These are phyloP conservation scores for Paracyclopina nana DNA, from an alignment of 1,140 invertebrate genomes.

Conservation along the genomic window DNA sequence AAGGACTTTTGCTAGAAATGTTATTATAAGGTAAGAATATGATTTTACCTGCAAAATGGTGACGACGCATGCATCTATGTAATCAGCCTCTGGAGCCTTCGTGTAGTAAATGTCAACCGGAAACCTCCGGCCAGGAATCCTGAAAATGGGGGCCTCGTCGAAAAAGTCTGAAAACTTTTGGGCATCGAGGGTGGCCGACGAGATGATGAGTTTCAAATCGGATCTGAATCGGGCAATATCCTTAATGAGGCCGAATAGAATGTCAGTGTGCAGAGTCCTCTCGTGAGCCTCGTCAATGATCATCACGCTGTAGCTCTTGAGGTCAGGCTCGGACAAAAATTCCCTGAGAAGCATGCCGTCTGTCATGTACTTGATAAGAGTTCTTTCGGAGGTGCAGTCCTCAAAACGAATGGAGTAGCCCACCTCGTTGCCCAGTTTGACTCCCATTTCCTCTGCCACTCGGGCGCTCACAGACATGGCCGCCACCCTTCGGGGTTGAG, in stretches of 20 bases:
- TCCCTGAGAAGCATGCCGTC: conserved; percentile 94
- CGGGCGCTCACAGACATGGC: conserved; percentile 54
- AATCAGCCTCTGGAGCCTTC: conserved; percentile 95
- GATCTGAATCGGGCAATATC: conserved; percentile 85
- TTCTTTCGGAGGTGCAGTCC: conserved; percentile 50
- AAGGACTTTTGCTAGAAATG: too few species aligned
- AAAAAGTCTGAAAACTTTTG: conserved; percentile 97
- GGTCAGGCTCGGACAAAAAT: conserved; percentile 88
- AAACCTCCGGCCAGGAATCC: conserved; percentile 67
- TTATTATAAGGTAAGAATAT: too few species aligned
- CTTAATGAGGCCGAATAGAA: conserved; percentile 93
- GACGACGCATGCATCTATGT: conserved; percentile 88
- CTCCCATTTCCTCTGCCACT: conserved; percentile 47
- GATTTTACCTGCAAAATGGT: conserved; percentile 91
- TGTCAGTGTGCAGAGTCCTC: conserved; percentile 89
- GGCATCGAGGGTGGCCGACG: conserved; percentile 91
- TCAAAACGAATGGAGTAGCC: conserved; percentile 59
- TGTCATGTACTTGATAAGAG: conserved; percentile 97
- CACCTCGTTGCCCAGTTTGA: conserved; percentile 44
- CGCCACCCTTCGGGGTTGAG: conserved; percentile 53
- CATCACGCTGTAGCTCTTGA: conserved; percentile 82
- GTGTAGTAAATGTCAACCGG: conserved; percentile 95
- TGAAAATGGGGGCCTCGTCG: conserved; percentile 92
- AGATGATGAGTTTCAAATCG: conserved; percentile 89
- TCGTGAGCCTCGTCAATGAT: conserved; percentile 99